Evolutionary conservation across 1,140 invertebrate genomes (phyloP), one percentile per base, ranked within the genome.

Genomic region (Orussus abietinus): DNA sequence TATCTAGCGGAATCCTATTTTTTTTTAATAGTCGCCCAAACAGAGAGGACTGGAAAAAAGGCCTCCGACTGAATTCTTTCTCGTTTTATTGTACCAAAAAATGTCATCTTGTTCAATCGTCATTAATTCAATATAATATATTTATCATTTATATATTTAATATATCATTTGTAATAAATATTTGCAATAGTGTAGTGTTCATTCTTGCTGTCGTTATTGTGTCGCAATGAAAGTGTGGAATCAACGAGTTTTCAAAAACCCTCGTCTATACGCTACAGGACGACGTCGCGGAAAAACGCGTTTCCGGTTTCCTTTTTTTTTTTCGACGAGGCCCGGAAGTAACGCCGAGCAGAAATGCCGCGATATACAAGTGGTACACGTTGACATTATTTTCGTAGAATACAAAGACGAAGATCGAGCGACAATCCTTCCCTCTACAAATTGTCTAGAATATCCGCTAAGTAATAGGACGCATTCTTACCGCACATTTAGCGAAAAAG

Each of bases 31-130:
- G 15, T 10, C 4, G 4, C 15, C 36, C 46, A 31, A 31, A 28
- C 3, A 28, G 25, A 28, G 25, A 28, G 12, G 12, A n/a, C 25
- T 28, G 25, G 12, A 12, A 3, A 28, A 10, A 2, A 28, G 10
- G 25, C 12, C 10, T n/a, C 10, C 25, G 22, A 26, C 50, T 58
- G 39, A 45, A 46, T 49, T 39, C 32, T 52, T 59, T 59, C 36
- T 57, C 38, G 29, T 55, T 59, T 60, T 60, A 60, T 60, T 60
- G 57, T 60, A 60, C 58, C 58, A 60, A 59, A 60, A 60, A 60
- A 59, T 60, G 54, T 45, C 53, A 60, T 60, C 53, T 60, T 51
- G 44, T 57, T 59, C 47, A 52, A 59, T 60, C 51, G 56, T 59
- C 45, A 44, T 59, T 59, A 57, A 57, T 59, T 59, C 49, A 60